These are phyloP conservation scores for Drosophila biarmipes DNA, from an alignment of 1,140 invertebrate genomes.

Conservation along the genomic window DNA sequence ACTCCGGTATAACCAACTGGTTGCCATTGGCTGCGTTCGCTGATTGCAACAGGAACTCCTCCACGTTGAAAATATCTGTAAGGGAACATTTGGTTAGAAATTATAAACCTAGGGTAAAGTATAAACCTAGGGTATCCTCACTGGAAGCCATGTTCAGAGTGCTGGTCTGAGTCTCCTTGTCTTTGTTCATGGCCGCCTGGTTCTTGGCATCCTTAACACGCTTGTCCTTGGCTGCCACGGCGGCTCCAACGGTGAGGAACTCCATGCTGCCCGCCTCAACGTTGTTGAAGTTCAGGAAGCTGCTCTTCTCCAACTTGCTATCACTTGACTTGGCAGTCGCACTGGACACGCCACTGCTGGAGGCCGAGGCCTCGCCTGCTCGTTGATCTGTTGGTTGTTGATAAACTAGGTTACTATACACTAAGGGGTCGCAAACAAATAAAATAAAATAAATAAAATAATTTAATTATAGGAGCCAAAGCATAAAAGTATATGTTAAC, in stretches of 20 bases:
- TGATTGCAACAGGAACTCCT: constrained; percentile 71
- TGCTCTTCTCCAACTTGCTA: constrained; percentile 55
- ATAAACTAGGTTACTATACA: constrained; percentile 79
- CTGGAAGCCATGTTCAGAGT: constrained; percentile 54
- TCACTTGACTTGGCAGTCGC: constrained; percentile 39
- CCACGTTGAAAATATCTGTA: constrained; percentile 69
- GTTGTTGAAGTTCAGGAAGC: constrained; percentile 58
- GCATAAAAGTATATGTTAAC: constrained; percentile 11
- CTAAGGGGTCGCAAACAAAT: constrained; percentile 28
- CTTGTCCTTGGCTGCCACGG: constrained; percentile 93
- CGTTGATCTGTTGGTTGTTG: constrained; percentile 76
- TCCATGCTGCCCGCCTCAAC: constrained; percentile 69
- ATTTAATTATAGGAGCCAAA: constrained; percentile 42
- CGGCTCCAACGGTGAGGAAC: constrained; percentile 90
- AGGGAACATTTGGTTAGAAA: not conserved
- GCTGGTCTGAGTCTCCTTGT: constrained; percentile 72
- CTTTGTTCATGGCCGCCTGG: constrained; percentile 75
- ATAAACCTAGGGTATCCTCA: constrained; percentile 22
- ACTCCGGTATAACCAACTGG: constrained; percentile 83
- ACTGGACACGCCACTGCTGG: constrained; percentile 6
- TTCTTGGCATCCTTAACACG: constrained; percentile 91
- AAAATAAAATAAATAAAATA: constrained; percentile 25
- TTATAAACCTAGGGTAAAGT: not conserved
- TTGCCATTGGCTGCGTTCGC: constrained; percentile 47
- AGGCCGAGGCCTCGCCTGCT: constrained; percentile 30